phyloP scores from a whole-genome alignment of 2,797 vertebrate genomes.

The Rhabdophis nuchalis region DNA sequence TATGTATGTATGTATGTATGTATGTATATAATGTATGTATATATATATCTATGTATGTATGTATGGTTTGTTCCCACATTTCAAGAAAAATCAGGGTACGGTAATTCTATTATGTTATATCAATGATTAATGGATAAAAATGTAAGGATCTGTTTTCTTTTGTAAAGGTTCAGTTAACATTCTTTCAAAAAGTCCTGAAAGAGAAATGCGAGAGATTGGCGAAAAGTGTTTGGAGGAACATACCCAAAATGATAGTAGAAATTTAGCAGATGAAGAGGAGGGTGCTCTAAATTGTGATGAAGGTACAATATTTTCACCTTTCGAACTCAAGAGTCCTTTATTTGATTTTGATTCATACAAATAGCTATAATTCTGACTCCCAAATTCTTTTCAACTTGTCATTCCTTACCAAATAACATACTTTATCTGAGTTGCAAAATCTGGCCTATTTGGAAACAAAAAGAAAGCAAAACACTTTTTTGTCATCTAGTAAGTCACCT shows the following conservation, averaged over 20 bases:
- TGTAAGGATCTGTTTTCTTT: not conserved
- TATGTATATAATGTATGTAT: no score
- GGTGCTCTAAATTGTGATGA: not conserved
- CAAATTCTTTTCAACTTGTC: not conserved
- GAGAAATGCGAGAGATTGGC: accelerated
- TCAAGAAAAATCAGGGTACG: not conserved
- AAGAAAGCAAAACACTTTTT: not conserved
- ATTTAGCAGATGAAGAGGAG: accelerated
- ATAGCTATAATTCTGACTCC: not conserved
- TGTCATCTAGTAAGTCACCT: not conserved
- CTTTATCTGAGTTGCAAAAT: not conserved
- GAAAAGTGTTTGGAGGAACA: not conserved
- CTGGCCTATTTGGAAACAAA: not conserved
- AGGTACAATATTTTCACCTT: not conserved
- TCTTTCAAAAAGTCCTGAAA: accelerated
- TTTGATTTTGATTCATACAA: not conserved
- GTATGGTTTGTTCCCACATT: not conserved
- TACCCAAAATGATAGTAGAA: accelerated
- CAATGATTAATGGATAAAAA: accelerated
- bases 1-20: not conserved
- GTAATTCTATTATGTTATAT: accelerated
- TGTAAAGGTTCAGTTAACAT: not conserved
- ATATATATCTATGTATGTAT: not conserved
- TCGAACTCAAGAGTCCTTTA: accelerated
- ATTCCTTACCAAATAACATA: not conserved